Percentiles rank a stretch among this genome's conserved stretches.
phyloP scores from a whole-genome alignment of 2,888 invertebrate species.

The Serripes groenlandicus region DNA sequence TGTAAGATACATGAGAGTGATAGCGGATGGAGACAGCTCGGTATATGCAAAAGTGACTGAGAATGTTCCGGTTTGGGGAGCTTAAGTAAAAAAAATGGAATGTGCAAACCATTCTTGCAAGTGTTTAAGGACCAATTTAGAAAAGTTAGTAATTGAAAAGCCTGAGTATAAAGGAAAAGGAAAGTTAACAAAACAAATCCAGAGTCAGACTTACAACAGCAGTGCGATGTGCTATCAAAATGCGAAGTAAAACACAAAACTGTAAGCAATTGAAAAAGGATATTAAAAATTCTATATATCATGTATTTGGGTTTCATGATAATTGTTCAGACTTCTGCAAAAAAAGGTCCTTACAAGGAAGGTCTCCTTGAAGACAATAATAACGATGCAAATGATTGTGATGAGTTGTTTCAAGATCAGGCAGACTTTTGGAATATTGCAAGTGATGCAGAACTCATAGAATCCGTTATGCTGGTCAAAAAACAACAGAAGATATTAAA shows the following conservation, averaged over 20 bases:
- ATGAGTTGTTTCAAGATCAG: slow-evolving; percentile 26
- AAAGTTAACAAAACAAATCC: slow-evolving; percentile 26
- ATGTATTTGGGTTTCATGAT: slow-evolving; percentile 55
- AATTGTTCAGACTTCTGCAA: slow-evolving; percentile 52
- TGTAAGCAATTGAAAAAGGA: slow-evolving; percentile 40
- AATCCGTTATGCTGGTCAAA: background rate
- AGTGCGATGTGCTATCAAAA: slow-evolving; percentile 57
- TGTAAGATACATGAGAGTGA: slow-evolving; percentile 38
- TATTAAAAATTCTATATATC: slow-evolving; percentile 50
- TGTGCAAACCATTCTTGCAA: slow-evolving; percentile 55
- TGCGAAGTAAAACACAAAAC: slow-evolving; percentile 28
- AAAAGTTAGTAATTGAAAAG: slow-evolving; percentile 38
- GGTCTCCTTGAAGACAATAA: background rate
- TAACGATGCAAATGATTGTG: background rate
- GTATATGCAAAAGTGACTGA: slow-evolving; percentile 11
- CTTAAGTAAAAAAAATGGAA: slow-evolving; percentile 28
- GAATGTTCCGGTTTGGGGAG: slow-evolving; percentile 45
- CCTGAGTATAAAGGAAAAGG: slow-evolving; percentile 42
- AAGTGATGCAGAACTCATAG: slow-evolving; percentile 11
- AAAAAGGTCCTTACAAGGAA: background rate
- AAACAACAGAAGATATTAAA: background rate
- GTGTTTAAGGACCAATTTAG: slow-evolving; percentile 31
- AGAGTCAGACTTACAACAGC: slow-evolving; percentile 31
- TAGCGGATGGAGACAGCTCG: slow-evolving; percentile 62
- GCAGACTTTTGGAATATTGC: slow-evolving; percentile 25